Percentiles rank a stretch among this genome's conserved stretches.
These are phyloP conservation scores for Sus scrofa DNA, from an alignment of 2,113 vertebrate genomes.

Conservation along the genomic window T2T-Sscrofa CM000824.6:121832001-121832500, in stretches of 20 bases:
- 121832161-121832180: conserved; percentile 17
- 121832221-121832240: conserved; percentile 15
- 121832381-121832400: neutral
- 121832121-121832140: neutral
- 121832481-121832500: conserved; percentile 25
- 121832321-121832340: neutral
- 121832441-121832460: conserved; percentile 31
- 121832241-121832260: neutral
- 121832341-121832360: neutral
- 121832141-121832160: conserved; percentile 1
- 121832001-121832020: neutral
- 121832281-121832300: neutral
- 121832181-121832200: conserved; percentile 5
- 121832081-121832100: neutral
- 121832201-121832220: neutral
- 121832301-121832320: neutral
- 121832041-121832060: neutral
- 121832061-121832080: neutral
- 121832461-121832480: neutral
- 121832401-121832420: neutral
- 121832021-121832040: neutral
- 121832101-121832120: neutral
- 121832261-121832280: neutral
- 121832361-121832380: neutral
- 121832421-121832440: conserved; percentile 13